phyloP scores from a whole-genome alignment of 2,113 vertebrate genomes.

The Dasyornis broadbenti region DNA sequence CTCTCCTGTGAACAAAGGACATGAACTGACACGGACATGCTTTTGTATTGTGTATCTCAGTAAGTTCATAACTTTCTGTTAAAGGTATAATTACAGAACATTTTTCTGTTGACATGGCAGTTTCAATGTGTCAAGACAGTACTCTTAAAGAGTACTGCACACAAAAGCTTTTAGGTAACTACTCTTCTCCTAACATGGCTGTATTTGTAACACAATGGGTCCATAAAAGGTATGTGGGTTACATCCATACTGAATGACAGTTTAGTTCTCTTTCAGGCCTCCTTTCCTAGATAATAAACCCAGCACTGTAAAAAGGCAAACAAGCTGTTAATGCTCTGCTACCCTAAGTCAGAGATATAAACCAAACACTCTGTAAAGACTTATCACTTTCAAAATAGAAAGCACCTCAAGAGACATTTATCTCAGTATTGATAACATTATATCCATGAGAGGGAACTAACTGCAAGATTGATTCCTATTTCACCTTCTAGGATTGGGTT shows the following conservation, averaged over 20 bases:
- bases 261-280: background rate
- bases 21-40: accelerated
- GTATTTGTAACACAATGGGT: background rate
- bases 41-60: background rate
- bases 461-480: background rate
- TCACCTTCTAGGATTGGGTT: background rate
- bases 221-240: background rate
- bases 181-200: background rate
- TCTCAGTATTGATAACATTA: background rate
- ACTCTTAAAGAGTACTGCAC: background rate
- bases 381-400: background rate
- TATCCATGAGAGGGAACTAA: background rate
- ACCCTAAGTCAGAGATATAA: background rate
- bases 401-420: background rate
- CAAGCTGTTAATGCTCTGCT: background rate
- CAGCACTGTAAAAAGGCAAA: background rate
- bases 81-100: background rate
- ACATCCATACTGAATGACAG: background rate
- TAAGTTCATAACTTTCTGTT: background rate
- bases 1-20: background rate
- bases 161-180: background rate
- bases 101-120: background rate
- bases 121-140: background rate
- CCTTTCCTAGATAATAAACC: background rate
- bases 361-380: background rate